Percentiles rank a stretch among this genome's conserved stretches.
Conservation (phyloP, 2,797 vertebrate species). For the Adrianichthys oophorus region DNA sequence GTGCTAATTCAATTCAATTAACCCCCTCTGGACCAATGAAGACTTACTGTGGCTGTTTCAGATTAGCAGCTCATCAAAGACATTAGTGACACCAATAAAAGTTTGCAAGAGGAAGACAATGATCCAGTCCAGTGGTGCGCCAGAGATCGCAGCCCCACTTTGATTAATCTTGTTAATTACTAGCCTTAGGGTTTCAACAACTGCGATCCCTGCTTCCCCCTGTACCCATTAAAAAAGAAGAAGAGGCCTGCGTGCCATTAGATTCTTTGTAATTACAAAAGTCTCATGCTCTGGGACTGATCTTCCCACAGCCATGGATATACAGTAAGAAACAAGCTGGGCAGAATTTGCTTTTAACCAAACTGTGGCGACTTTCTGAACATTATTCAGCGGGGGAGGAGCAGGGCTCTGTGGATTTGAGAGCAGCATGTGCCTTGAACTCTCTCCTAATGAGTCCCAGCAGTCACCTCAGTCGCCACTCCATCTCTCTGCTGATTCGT, state of each 20-base stretch:
- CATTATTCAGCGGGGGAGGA: conserved; percentile 64
- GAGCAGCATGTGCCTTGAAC: conserved; percentile 55
- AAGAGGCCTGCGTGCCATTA: conserved; percentile 50
- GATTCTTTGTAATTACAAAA: conserved; percentile 76
- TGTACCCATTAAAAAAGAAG: conserved; percentile 39
- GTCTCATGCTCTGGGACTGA: conserved; percentile 58
- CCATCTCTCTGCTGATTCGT: conserved; percentile 50
- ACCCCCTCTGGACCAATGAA: conserved; percentile 64
- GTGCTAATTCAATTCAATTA: conserved; percentile 70
- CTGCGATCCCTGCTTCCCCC: conserved; percentile 41
- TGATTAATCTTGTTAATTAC: conserved; percentile 82
- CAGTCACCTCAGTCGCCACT: conserved; percentile 48
- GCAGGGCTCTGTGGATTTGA: conserved; percentile 45
- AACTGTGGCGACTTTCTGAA: conserved; percentile 47
- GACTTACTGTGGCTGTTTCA: conserved; percentile 46
- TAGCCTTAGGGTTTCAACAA: conserved; percentile 71
- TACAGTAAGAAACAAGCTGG: conserved; percentile 32
- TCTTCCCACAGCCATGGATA: conserved; percentile 39
- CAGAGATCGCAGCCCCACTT: conserved; percentile 70
- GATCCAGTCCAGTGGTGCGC: conserved; percentile 64
- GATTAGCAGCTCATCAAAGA: conserved; percentile 75
- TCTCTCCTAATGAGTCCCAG: conserved; percentile 69
- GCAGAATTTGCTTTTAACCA: conserved; percentile 40
- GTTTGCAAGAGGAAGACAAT: conserved; percentile 67
- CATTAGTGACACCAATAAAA: conserved; percentile 66